Conservation (phyloP, 2,113 vertebrate species). For the Paraplagusia blochii region DNA sequence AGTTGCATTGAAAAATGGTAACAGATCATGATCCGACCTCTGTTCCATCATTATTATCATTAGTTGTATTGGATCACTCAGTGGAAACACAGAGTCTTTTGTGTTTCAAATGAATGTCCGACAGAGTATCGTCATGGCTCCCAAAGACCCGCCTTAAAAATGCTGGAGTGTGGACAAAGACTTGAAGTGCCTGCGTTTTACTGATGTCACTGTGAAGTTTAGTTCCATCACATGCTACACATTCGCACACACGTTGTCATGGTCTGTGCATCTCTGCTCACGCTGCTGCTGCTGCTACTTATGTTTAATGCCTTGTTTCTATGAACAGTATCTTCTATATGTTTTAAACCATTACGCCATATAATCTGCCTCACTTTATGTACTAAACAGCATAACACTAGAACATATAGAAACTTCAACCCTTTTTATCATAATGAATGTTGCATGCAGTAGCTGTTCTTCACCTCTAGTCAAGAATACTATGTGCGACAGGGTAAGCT, state of each 20-base stretch:
- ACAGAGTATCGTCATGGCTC: conserved; percentile 67
- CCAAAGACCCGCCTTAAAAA: conserved; percentile 57
- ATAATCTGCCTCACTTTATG: conserved; percentile 49
- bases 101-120: conserved; percentile 46
- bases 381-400: conserved; percentile 41
- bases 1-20: not conserved
- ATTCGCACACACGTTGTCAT: not conserved
- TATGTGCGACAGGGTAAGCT: conserved; percentile 53
- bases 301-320: conserved; percentile 12
- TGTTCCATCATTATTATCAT: conserved; percentile 31
- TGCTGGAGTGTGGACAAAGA: conserved; percentile 54
- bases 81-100: conserved; percentile 39
- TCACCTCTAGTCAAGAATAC: conserved; percentile 39
- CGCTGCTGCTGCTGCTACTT: conserved; percentile 11
- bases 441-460: conserved; percentile 53
- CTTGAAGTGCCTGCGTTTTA: conserved; percentile 47
- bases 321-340: conserved; percentile 21
- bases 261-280: conserved; percentile 10
- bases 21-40: conserved; percentile 8
- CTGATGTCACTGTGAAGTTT: conserved; percentile 6
- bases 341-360: conserved; percentile 26
- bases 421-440: conserved; percentile 39
- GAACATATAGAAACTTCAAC: conserved; percentile 36
- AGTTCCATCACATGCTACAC: conserved; percentile 1
- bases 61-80: conserved; percentile 52